Evolutionary conservation across 2,113 vertebrate species (phyloP).

Genomic region (Saiga tatarica): DNA sequence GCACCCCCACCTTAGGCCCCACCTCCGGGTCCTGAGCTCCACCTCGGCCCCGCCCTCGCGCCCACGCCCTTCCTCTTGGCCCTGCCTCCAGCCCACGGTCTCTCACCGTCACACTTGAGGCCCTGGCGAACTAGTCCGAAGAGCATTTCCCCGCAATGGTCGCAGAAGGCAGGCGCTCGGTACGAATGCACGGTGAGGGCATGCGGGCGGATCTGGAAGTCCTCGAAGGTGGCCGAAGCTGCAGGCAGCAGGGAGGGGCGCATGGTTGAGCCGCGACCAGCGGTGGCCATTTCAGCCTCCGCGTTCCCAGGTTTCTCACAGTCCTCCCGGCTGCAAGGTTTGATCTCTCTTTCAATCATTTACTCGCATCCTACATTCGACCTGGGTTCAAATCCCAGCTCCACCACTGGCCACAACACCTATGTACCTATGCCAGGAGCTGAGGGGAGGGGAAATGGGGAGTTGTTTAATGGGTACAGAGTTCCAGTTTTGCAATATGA

Average conservation of each 20-base stretch:
- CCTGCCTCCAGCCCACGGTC: neutral
- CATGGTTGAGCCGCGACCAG: neutral
- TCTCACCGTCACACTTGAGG: slow-evolving; percentile 92
- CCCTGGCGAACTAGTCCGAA: slow-evolving; percentile 93
- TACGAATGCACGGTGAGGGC: slow-evolving; percentile 93
- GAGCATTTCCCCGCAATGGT: slow-evolving; percentile 94
- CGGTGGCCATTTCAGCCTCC: neutral
- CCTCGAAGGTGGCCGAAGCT: slow-evolving; percentile 92
- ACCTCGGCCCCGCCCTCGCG: neutral
- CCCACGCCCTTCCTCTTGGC: neutral
- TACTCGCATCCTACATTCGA: neutral
- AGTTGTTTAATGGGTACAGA: neutral
- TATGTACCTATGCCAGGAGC: neutral
- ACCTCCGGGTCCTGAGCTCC: neutral
- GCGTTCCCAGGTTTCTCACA: neutral
- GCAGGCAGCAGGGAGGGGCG: neutral
- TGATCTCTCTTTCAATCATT: neutral
- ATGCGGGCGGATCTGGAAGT: slow-evolving; percentile 93
- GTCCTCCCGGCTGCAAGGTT: neutral
- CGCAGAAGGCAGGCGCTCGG: slow-evolving; percentile 91
- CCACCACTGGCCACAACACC: neutral
- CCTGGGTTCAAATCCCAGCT: neutral
- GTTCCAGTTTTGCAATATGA: neutral
- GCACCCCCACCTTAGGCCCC: neutral
- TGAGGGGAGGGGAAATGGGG: no score